A percentile compares a stretch with the other conserved stretches of the same genome.
These are phyloP conservation scores for Sterna hirundo DNA, from an alignment of 2,113 vertebrate species.

Conservation along the genomic window DNA sequence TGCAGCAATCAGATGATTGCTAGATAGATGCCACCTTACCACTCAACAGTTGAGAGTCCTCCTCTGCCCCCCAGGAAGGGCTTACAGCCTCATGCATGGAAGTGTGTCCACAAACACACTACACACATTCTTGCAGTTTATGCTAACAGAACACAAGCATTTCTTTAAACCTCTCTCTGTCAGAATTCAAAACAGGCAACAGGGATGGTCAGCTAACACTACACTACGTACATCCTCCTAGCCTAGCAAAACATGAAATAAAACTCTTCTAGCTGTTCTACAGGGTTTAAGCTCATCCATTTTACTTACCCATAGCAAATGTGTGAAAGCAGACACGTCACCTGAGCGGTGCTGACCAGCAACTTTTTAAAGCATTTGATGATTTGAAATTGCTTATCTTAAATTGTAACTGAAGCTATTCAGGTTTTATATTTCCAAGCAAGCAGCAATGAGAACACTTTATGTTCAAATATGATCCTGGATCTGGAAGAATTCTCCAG, in stretches of 20 bases:
- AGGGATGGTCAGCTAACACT: not conserved
- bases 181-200: not conserved
- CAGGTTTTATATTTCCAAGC: not conserved
- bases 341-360: not conserved
- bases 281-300: not conserved
- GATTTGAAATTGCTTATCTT: not conserved
- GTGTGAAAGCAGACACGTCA: rapidly evolving
- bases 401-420: not conserved
- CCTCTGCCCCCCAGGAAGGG: not conserved
- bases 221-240: not conserved
- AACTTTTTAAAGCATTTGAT: not conserved
- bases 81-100: not conserved
- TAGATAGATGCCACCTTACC: not conserved
- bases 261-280: not conserved
- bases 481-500: not conserved
- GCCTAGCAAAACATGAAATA: not conserved
- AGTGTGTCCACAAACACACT: rapidly evolving
- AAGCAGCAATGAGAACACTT: not conserved
- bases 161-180: not conserved
- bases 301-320: not conserved
- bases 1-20: not conserved
- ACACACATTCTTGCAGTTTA: not conserved
- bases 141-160: not conserved
- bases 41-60: not conserved
- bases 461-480: not conserved